Percentiles rank a stretch among this genome's conserved stretches.
These are phyloP conservation scores for Nephrotoma flavescens DNA, from an alignment of 2,888 invertebrate species.

Conservation along the genomic window DNA sequence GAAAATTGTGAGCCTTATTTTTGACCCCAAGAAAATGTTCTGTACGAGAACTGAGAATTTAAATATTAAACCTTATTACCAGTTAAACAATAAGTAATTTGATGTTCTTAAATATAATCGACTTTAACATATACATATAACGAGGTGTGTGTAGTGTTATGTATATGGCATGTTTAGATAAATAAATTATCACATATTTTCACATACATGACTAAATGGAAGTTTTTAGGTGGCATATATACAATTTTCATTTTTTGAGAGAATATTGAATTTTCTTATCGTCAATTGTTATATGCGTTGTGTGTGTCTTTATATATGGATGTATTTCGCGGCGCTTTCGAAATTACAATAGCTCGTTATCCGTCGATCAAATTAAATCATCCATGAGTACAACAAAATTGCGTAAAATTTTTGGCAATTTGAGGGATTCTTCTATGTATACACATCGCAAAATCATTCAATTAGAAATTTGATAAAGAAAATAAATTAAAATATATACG, in stretches of 20 bases:
- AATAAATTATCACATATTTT: too few relatives aligned
- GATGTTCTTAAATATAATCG: too few relatives aligned
- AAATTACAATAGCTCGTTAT: background rate
- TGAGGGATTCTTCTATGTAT: background rate
- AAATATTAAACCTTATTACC: too few relatives aligned
- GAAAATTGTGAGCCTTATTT: too few relatives aligned
- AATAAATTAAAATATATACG: background rate
- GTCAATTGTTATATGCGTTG: background rate
- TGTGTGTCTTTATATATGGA: background rate
- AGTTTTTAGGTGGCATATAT: background rate
- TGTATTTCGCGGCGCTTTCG: background rate
- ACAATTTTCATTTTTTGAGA: background rate
- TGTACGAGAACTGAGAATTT: too few relatives aligned
- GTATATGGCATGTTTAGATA: too few relatives aligned
- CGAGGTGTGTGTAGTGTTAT: too few relatives aligned
- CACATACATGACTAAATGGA: background rate
- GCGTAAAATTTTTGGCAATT: background rate
- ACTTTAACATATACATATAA: too few relatives aligned
- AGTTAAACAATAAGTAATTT: too few relatives aligned
- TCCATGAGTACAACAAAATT: background rate
- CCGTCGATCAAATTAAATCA: background rate
- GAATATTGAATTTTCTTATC: background rate
- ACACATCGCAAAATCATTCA: background rate
- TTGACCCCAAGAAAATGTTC: too few relatives aligned
- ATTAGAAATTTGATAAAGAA: background rate